Evolutionary conservation across 2,113 vertebrate species (phyloP), one percentile per base, ranked within the genome.

Genomic region (Melanocharis versteri): DNA sequence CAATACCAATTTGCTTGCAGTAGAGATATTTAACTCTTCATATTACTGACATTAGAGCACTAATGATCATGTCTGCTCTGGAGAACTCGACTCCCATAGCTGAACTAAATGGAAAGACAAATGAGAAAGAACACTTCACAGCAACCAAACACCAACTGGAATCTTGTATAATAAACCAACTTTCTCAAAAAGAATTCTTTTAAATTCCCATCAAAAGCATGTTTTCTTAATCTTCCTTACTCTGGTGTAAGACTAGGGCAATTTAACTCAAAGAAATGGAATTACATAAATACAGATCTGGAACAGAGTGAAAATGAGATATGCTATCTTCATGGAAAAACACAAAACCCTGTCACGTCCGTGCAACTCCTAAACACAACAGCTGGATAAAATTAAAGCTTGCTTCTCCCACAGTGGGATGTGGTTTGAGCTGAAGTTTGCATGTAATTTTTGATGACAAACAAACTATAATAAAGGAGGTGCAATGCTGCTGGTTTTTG

Each of bases 371-470:
- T 60, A 45, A 61, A n/a, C 37, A 35, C 69, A 93, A 69, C 81
- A 94, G 83, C 81, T 80, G 81, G 69, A 71, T 39, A 87, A 85
- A 87, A 87, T 94, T 85, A 92, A 86, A 91, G 50, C 22, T 72
- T 83, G 30, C 30, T 66, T 93, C 64, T 86, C 44, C 58, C 58
- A 81, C 1, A 2, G 21, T 28, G 27, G 60, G 83, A 93, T 83
- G 58, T 81, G 64, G 68, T 77, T 73, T 80, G 50, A 83, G 45
- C 13, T 77, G 33, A 39, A 77, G 50, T 66, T 75, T 70, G 42
- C 76, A 35, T 54, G 24, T 48, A 54, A 92, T 72, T 88, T 60
- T 18, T 70, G 51, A 73, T 48, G 76, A 86, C 71, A 85, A 93
- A 76, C 35, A 50, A 45, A 44, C 71, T 65, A 12, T 31, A 90